Conservation (phyloP, 2,797 vertebrate species). For the Telmatherina bonti region DNA sequence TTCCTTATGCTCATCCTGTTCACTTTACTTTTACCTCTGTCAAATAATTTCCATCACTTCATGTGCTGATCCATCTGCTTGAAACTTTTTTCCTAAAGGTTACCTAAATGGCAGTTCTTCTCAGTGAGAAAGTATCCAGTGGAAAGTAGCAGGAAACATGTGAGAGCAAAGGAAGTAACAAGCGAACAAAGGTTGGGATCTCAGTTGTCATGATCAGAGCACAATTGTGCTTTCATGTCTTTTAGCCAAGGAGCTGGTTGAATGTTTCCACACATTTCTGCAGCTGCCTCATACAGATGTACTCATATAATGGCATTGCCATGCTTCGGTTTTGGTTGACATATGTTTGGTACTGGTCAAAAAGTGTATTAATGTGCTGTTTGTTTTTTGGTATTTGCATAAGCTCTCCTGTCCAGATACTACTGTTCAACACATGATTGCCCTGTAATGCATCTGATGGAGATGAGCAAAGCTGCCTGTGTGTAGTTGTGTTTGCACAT, state of each 20-base stretch:
- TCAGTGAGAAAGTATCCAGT: constrained; percentile 53
- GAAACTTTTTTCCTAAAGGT: constrained; percentile 39
- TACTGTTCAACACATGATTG: background rate
- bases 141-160: constrained; percentile 67
- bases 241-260: constrained; percentile 12
- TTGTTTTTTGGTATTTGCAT: background rate
- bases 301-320: constrained; percentile 1
- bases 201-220: constrained; percentile 16
- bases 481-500: background rate
- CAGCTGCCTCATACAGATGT: constrained; percentile 21
- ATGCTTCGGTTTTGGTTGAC: constrained; percentile 5
- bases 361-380: background rate
- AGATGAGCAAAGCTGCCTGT: constrained; percentile 5
- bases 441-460: background rate
- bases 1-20: constrained; percentile 13
- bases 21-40: constrained; percentile 35
- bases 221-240: constrained; percentile 28
- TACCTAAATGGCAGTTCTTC: constrained; percentile 40
- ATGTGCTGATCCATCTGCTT: constrained; percentile 38
- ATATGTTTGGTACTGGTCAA: constrained; percentile 5
- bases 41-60: constrained; percentile 37
- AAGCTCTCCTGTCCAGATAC: background rate
- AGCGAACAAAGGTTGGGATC: constrained; percentile 29
- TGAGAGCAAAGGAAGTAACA: constrained; percentile 48
- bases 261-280: constrained; percentile 9